Evolutionary conservation across 2,888 invertebrate species (phyloP).

Genomic region (Calameuta filiformis): DNA sequence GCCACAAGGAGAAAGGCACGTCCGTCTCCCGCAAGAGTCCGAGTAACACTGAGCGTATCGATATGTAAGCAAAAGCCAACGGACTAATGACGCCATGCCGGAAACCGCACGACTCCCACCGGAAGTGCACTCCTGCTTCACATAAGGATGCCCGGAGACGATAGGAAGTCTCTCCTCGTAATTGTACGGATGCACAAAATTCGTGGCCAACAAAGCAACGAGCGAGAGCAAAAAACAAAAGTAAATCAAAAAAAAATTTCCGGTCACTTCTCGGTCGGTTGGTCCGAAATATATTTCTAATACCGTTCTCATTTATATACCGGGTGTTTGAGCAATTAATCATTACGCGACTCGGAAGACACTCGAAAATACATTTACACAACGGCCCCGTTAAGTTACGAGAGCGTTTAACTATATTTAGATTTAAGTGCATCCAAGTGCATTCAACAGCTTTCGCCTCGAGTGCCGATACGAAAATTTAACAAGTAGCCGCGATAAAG

Average conservation of each 20-base stretch:
- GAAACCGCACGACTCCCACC: slow-evolving; percentile 59
- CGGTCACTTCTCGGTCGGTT: background rate
- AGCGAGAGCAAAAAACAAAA: slow-evolving; percentile 28
- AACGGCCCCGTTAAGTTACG: background rate
- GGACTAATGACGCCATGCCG: slow-evolving; percentile 36
- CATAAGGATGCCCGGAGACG: slow-evolving; percentile 33
- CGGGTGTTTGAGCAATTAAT: background rate
- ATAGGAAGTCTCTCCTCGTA: slow-evolving; percentile 42
- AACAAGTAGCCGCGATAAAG: background rate
- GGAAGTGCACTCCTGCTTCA: slow-evolving; percentile 49
- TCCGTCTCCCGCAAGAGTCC: slow-evolving; percentile 13
- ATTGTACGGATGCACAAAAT: slow-evolving; percentile 44
- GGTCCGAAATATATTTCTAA: background rate
- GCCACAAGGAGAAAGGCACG: background rate
- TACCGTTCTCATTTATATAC: background rate
- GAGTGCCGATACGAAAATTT: background rate
- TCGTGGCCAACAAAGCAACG: slow-evolving; percentile 26
- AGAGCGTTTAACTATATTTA: background rate
- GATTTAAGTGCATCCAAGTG: background rate
- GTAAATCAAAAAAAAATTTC: slow-evolving; percentile 10
- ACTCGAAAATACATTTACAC: background rate
- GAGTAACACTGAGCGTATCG: slow-evolving; percentile 22
- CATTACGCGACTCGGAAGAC: background rate
- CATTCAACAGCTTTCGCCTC: background rate
- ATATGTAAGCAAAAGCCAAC: slow-evolving; percentile 26